phyloP scores from a whole-genome alignment of 2,888 invertebrate species.

The Perdita meconis region DNA sequence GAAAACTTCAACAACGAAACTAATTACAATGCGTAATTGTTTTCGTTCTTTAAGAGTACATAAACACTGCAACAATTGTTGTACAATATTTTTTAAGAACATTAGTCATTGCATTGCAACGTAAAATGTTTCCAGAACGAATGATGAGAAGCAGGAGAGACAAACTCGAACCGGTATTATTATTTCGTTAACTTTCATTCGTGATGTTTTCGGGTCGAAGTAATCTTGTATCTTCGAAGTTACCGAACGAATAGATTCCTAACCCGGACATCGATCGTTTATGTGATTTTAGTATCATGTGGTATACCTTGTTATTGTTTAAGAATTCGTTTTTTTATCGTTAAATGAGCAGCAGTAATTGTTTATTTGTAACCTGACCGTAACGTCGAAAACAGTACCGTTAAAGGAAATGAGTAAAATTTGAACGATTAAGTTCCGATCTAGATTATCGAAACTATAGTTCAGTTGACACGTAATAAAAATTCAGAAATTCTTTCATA shows the following conservation, averaged over 20 bases:
- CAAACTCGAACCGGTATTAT: slow-evolving; percentile 41
- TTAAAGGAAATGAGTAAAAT: slow-evolving; percentile 32
- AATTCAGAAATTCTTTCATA: background rate
- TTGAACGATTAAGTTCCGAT: slow-evolving; percentile 47
- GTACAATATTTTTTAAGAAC: slow-evolving; percentile 14
- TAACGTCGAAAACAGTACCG: slow-evolving; percentile 43
- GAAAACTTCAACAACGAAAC: too few species aligned
- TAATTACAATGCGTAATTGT: too few species aligned
- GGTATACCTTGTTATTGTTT: slow-evolving; percentile 80
- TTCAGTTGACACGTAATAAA: slow-evolving; percentile 30
- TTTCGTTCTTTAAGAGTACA: too few species aligned
- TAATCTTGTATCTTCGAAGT: slow-evolving; percentile 44
- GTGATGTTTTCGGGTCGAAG: slow-evolving; percentile 25
- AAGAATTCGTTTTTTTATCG: slow-evolving; percentile 77
- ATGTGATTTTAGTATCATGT: slow-evolving; percentile 80
- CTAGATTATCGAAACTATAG: slow-evolving; percentile 63
- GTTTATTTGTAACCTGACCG: slow-evolving; percentile 67
- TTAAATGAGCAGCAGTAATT: slow-evolving; percentile 76
- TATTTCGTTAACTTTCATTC: slow-evolving; percentile 23
- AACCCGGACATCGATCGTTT: slow-evolving; percentile 70
- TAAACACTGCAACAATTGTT: background rate
- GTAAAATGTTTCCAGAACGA: slow-evolving; percentile 35
- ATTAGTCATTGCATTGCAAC: slow-evolving; percentile 33
- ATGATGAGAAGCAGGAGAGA: slow-evolving; percentile 10
- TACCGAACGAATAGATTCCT: slow-evolving; percentile 36